Base-by-base conservation (phyloP, 1,140 invertebrate genomes). In the Acromyrmex heyeri region DNA sequence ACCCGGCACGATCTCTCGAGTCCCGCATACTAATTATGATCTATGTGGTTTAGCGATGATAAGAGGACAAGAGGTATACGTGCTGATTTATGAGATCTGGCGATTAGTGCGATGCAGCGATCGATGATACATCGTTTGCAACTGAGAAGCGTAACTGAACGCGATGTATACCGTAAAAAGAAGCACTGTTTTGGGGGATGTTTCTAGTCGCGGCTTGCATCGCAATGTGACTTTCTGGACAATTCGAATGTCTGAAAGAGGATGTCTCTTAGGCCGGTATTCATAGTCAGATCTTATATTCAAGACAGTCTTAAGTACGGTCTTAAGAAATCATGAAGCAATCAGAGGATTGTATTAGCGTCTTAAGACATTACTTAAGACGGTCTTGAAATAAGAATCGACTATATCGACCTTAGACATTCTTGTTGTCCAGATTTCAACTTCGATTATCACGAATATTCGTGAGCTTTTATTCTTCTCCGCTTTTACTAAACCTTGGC, bases 121-220 rank as follows among this genome's bases (percentile, higher is more conserved):
- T 69, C 14, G 16, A 10, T 67, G 21, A 16, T 55, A n/a, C 27
- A 24, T 70, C 27, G 8, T 21, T 69, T 38, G 30, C 77, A 57
- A 70, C 10, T 62, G 21, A 57, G 34, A 81, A 70, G 38, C 64
- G 44, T 65, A 18, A 78, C 0, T 24, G 1, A 24, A 24, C 6
- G 38, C 57, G 34, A 67, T 67, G 18, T 73, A 83, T 76, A 75
- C 24, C 50, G 48, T 72, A 59, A 86, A 73, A 88, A 78, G 72
- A 88, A 76, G 81, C 61, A 34, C 48, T 48, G 10, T 55, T 10
- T 77, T 38, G 73, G 7, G 18, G 18, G 12, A 38, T 7, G 7
- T 65, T 18, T 18, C 2, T 27, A 44, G 18, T 77, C 24, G 21
- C 18, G 38, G 38, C n/a, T 61, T 62, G 18, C 27, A 38, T 62